These are phyloP conservation scores for Aphis gossypii DNA, from an alignment of 1,140 invertebrate species.

Conservation along the genomic window DNA sequence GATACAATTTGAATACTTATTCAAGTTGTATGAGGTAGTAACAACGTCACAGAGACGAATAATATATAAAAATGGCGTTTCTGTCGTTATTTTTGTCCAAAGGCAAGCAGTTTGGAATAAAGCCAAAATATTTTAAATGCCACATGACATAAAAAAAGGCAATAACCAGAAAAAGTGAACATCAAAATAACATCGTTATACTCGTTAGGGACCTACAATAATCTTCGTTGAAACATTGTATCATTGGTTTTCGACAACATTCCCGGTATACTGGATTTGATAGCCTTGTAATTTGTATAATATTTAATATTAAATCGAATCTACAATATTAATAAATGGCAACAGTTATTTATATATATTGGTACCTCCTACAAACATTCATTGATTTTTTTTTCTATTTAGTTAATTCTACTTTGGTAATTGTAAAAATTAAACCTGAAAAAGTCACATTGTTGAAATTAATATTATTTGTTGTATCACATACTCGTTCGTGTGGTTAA, in stretches of 20 bases:
- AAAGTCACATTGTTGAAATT: background rate
- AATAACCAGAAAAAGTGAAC: background rate
- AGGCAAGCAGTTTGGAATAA: background rate
- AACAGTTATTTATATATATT: background rate
- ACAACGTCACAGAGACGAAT: background rate
- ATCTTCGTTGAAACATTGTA: background rate
- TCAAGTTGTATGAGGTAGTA: background rate
- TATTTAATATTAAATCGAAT: background rate
- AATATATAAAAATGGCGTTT: background rate
- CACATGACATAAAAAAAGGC: background rate
- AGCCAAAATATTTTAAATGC: slow-evolving; percentile 48
- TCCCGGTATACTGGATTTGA: background rate
- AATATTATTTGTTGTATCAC: background rate
- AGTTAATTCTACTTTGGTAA: background rate
- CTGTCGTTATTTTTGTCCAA: background rate
- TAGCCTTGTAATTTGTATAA: background rate
- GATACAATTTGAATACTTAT: background rate
- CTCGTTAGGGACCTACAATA: background rate
- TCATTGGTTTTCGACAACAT: background rate
- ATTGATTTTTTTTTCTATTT: background rate
- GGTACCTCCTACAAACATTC: background rate
- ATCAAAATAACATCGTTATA: slow-evolving; percentile 25
- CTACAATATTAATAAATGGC: too few relatives aligned
- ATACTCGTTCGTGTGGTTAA: background rate
- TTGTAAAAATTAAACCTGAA: background rate